phyloP scores from a whole-genome alignment of 2,113 vertebrate species.

The Perca flavescens region DNA sequence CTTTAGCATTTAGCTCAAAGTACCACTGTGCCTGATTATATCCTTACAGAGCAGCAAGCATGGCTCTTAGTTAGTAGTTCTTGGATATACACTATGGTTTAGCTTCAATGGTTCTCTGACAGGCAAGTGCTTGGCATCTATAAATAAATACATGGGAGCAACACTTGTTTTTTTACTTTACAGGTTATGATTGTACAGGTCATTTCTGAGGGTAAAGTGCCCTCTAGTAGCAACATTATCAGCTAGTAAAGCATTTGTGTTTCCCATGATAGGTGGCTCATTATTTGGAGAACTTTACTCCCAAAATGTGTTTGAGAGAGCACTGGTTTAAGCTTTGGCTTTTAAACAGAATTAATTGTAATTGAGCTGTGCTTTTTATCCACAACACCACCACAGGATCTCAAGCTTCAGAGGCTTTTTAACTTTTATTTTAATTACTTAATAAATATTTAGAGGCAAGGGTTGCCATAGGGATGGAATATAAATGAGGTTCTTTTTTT shows the following conservation, averaged over 20 bases:
- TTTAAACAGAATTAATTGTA: constrained; percentile 62
- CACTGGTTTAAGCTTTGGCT: constrained; percentile 36
- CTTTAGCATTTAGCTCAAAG: neutral
- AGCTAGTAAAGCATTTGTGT: constrained; percentile 21
- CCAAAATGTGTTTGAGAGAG: constrained; percentile 26
- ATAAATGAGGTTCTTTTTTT: constrained; percentile 69
- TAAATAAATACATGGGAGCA: neutral
- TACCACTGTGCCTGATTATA: neutral
- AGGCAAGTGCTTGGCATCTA: neutral
- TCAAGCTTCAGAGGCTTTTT: constrained; percentile 64
- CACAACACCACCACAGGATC: constrained; percentile 49
- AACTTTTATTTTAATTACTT: constrained; percentile 78
- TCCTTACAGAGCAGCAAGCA: neutral
- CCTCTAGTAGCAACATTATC: constrained; percentile 1
- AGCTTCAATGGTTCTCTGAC: neutral
- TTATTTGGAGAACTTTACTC: constrained; percentile 8
- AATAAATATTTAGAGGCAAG: constrained; percentile 81
- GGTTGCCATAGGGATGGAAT: constrained; percentile 69
- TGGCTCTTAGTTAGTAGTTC: neutral
- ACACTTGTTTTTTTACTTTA: neutral
- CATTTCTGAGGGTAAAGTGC: neutral
- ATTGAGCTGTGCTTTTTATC: constrained; percentile 54
- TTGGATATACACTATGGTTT: neutral
- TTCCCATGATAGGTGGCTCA: constrained; percentile 2
- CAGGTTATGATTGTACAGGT: neutral